phyloP scores from a whole-genome alignment of 2,113 vertebrate species.

The Noctilio leporinus region DNA sequence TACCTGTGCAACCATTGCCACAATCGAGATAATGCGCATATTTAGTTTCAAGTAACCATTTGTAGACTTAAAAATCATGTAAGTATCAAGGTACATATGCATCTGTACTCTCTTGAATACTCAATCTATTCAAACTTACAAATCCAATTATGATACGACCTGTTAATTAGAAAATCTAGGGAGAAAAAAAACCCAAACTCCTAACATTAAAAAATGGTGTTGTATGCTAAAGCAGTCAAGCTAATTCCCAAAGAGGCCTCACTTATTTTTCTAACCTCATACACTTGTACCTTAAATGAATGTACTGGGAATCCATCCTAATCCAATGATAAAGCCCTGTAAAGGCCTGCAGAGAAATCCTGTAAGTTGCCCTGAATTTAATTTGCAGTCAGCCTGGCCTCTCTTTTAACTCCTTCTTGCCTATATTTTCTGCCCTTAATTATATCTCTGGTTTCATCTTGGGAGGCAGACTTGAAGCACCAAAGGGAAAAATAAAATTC shows the following conservation, averaged over 20 bases:
- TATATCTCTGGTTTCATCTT: constrained; percentile 4
- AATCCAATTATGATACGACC: neutral
- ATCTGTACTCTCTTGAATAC: neutral
- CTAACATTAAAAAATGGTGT: constrained; percentile 58
- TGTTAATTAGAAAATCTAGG: neutral
- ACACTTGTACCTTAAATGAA: constrained; percentile 72
- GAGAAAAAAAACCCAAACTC: neutral
- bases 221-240: constrained; percentile 67
- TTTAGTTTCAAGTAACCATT: neutral
- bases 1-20: neutral
- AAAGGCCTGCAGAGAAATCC: constrained; percentile 63
- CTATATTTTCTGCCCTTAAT: neutral
- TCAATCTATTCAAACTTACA: neutral
- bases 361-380: constrained; percentile 59
- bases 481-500: neutral
- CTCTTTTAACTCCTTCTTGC: constrained; percentile 68
- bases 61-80: neutral
- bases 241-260: constrained; percentile 63
- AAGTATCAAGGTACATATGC: neutral
- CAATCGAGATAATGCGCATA: neutral
- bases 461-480: constrained; percentile 37
- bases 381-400: constrained; percentile 62
- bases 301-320: constrained; percentile 73
- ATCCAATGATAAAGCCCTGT: constrained; percentile 63
- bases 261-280: constrained; percentile 76